Evolutionary conservation across 2,797 vertebrate genomes (phyloP).

Genomic region (Lepilemur septentrionalis): DNA sequence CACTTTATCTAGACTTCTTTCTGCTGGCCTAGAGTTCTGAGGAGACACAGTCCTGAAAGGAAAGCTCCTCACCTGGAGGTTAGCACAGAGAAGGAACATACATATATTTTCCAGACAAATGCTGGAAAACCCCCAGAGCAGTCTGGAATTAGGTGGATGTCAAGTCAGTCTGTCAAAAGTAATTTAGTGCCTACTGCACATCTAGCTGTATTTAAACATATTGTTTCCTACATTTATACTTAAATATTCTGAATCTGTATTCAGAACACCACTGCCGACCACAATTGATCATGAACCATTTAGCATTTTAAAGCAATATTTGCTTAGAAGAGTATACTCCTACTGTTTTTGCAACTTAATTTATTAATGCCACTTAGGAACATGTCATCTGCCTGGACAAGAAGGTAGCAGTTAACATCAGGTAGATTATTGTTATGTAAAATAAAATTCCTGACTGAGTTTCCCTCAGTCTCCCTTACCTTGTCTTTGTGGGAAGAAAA

Average conservation of each 20-base stretch:
- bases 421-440: neutral
- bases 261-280: neutral
- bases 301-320: neutral
- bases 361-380: neutral
- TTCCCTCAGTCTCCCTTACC: neutral
- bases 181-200: neutral
- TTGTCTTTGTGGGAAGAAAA: neutral
- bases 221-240: neutral
- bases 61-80: neutral
- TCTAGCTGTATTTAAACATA: neutral
- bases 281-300: neutral
- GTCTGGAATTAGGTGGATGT: neutral
- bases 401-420: neutral
- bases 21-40: neutral
- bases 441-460: neutral
- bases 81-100: neutral
- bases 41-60: neutral
- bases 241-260: neutral
- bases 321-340: neutral
- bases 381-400: neutral
- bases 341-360: neutral
- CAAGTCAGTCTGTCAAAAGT: neutral
- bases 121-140: neutral
- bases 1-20: neutral
- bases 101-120: neutral